Base-by-base conservation (phyloP, 2,797 vertebrate species). In the Argyrosomus regius region DNA sequence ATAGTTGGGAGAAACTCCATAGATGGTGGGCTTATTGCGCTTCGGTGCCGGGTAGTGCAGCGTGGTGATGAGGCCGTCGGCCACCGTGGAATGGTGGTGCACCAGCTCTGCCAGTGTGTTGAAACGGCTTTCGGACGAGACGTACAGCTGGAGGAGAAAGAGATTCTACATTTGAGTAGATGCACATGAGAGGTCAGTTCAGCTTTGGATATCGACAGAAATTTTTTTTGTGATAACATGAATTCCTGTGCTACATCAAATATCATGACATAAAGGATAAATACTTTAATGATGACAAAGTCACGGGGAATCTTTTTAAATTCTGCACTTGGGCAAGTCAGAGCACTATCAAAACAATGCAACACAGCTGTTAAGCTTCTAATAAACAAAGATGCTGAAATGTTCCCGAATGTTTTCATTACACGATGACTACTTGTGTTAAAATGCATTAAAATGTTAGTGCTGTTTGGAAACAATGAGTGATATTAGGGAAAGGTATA, bases 11-110 rank as follows among this genome's bases (percentile, higher is more conserved):
- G 98, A 99, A 72, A 99, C 98, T 0, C 98, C 98, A 0, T 99
- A 99, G 87, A 99, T 96, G 0, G 98, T 99, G 91, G 98, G 98
- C 89, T 99, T 99, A 94, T 98, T 99, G 94, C 98, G 97, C 74
- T 99, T 99, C n/a, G 98, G 98, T 0, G 98, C 98, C 0, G 98
- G 98, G 91, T 99, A 99, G 91, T 99, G 98, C 61, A 99, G 95
- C 0, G 98, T 99, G 85, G 98, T 98, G 95, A 99, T 99, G 89
- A 99, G 97, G 68, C 98, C 98, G 5, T 99, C 98, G 0, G 98
- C 96, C 46, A 99, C 98, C 0, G 98, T 99, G 11, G 98, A 99
- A 43, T 99, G 98, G 85, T 99, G 98, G 84, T 99, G 98, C 13
- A 99, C 98, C 94, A 99, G 68, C 94, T 99, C 98, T 0, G 98